Conservation (phyloP, 1,140 invertebrate species). For the Drosophila melanogaster region DNA sequence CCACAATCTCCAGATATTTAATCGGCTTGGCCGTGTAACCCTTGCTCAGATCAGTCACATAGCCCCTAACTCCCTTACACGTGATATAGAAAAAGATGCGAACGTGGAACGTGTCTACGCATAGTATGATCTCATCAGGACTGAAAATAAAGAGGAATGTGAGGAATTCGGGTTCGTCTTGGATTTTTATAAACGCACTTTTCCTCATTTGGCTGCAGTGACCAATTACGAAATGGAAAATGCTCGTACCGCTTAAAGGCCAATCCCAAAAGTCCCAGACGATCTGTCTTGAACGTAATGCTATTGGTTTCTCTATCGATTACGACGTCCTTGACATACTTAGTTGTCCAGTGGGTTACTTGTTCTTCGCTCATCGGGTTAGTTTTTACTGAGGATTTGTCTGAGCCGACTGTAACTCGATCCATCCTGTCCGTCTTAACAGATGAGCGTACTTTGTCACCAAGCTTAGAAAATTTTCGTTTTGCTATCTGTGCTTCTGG, state of each 20-base stretch:
- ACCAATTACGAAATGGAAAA: slow-evolving; percentile 75
- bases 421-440: background rate
- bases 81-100: slow-evolving; percentile 64
- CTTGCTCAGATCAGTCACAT: slow-evolving; percentile 62
- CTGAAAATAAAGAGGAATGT: slow-evolving; percentile 10
- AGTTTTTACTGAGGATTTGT: background rate
- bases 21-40: slow-evolving; percentile 51
- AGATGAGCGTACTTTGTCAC: background rate
- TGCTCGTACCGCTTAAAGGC: slow-evolving; percentile 78
- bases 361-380: background rate
- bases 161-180: background rate
- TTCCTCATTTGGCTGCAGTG: slow-evolving; percentile 63
- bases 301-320: slow-evolving; percentile 38
- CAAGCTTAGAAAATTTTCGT: background rate
- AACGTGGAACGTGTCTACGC: slow-evolving; percentile 66
- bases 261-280: slow-evolving; percentile 67
- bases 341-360: slow-evolving; percentile 64
- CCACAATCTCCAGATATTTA: slow-evolving; percentile 66
- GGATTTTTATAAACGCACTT: slow-evolving; percentile 45
- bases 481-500: too few species aligned
- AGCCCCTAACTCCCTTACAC: slow-evolving; percentile 56
- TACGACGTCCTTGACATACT: slow-evolving; percentile 26
- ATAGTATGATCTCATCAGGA: slow-evolving; percentile 60
- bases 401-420: background rate
- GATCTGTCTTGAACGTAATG: slow-evolving; percentile 64